Percentiles rank a stretch among this genome's conserved stretches.
These are phyloP conservation scores for Anabacerthia variegaticeps DNA, from an alignment of 2,797 vertebrate species.

Conservation along the genomic window DNA sequence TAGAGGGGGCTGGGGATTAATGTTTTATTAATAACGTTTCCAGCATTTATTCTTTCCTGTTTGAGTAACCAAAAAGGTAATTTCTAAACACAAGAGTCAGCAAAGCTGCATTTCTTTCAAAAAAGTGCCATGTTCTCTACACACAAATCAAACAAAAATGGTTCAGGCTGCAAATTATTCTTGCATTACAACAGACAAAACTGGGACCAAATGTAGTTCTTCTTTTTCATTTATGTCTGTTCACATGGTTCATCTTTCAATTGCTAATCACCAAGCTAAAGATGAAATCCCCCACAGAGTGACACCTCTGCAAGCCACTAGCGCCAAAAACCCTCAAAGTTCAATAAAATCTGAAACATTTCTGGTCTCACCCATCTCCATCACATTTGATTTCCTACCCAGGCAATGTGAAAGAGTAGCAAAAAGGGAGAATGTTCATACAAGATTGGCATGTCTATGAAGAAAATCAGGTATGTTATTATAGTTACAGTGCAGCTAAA, in stretches of 20 bases:
- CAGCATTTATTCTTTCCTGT: conserved; percentile 48
- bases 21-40: conserved; percentile 60
- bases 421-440: conserved; percentile 8
- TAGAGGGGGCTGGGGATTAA: background rate
- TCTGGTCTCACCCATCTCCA: background rate
- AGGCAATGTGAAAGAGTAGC: conserved; percentile 12
- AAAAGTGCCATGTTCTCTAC: background rate
- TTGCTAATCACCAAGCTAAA: background rate
- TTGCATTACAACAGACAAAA: background rate
- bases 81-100: conserved; percentile 28
- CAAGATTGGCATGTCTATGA: background rate
- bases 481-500: conserved; percentile 39
- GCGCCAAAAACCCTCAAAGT: background rate
- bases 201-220: background rate
- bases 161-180: background rate
- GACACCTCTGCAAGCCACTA: background rate
- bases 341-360: conserved; percentile 26
- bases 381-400: conserved; percentile 13
- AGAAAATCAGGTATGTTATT: conserved; percentile 15
- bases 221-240: background rate
- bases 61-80: conserved; percentile 35
- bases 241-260: background rate
- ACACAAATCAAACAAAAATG: background rate
- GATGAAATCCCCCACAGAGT: background rate
- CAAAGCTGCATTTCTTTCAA: background rate